Base-by-base conservation (phyloP, 2,888 invertebrate genomes). In the Creontiades dilutus region DNA sequence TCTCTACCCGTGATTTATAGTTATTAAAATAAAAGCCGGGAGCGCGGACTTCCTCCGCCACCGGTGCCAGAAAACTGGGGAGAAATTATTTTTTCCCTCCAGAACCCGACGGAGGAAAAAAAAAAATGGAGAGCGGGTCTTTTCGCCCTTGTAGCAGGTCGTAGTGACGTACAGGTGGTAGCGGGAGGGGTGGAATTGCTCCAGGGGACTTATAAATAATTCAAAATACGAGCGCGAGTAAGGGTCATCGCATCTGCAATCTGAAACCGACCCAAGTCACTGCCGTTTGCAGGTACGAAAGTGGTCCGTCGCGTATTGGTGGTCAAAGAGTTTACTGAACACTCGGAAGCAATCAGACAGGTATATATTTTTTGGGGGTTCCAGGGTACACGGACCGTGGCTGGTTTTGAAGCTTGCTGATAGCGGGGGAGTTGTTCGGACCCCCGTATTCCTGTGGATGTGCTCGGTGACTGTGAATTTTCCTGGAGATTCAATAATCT, bases 1-100 rank as follows among this genome's bases (percentile, higher is more conserved):
- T 82, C 80, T 27, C n/a, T 47, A 11, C 11, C 68, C 52, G 47
- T 46, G 82, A 82, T 82, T 82, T 82, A 82, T 82, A n/a, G 82
- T 82, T 82, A 82, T 82, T 82, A 82, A 52, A 82, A 82, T 52
- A 52, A 82, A 82, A 19, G 5, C 82, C 48, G n/a, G 46, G 61
- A 19, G 61, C 68, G 23, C 68, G 23, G 23, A 23, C 68, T 68
- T 68, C 68, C 68, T 68, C 23, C 13, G 68, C 37, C 68, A 68
- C 23, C 68, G 68, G 68, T 68, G 68, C 68, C 68, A 68, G 68
- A 23, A 57, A 68, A 68, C 68, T 68, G 68, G 68, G n/a, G 61
- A 19, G 52, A 52, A 52, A 52, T 52, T 61, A 68, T 68, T 68
- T 68, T 23, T 68, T 68, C 9, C 19, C 23, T 68, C 19, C 23